Conservation (phyloP, 2,113 vertebrate genomes). For the Abramis brama region DNA sequence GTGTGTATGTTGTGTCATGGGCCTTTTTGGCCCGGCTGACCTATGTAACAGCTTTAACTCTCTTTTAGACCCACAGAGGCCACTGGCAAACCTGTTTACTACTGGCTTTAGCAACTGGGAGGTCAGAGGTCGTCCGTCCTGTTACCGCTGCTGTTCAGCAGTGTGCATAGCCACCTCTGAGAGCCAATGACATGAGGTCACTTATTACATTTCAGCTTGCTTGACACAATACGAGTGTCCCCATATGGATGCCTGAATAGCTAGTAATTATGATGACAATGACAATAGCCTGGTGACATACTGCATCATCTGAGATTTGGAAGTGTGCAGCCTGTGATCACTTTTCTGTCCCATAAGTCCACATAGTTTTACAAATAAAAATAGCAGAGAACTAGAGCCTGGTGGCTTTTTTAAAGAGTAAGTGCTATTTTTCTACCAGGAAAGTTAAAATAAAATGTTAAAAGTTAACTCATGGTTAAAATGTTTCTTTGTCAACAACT, state of each 20-base stretch:
- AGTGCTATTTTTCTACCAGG: too few species aligned
- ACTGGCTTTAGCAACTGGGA: not conserved
- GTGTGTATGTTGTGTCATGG: not conserved
- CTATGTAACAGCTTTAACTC: not conserved
- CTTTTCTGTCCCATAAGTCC: not conserved
- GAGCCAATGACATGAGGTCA: not conserved
- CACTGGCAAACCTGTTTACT: conserved; percentile 29
- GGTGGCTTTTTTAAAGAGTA: not conserved
- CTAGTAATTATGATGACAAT: not conserved
- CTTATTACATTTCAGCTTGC: not conserved
- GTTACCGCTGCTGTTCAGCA: not conserved
- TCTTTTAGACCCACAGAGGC: conserved; percentile 3
- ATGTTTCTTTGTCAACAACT: not conserved
- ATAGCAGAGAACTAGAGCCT: not conserved
- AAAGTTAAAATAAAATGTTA: too few species aligned
- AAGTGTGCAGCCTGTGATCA: not conserved
- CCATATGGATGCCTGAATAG: not conserved
- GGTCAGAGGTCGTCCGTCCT: conserved; percentile 23
- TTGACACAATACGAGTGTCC: not conserved
- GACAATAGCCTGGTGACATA: not conserved
- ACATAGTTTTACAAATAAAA: not conserved
- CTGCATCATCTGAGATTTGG: not conserved
- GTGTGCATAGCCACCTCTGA: not conserved
- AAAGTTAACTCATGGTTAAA: not conserved
- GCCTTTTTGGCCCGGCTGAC: conserved; percentile 11